phyloP scores from a whole-genome alignment of 2,113 vertebrate genomes.

The Aptenodytes forsteri region DNA sequence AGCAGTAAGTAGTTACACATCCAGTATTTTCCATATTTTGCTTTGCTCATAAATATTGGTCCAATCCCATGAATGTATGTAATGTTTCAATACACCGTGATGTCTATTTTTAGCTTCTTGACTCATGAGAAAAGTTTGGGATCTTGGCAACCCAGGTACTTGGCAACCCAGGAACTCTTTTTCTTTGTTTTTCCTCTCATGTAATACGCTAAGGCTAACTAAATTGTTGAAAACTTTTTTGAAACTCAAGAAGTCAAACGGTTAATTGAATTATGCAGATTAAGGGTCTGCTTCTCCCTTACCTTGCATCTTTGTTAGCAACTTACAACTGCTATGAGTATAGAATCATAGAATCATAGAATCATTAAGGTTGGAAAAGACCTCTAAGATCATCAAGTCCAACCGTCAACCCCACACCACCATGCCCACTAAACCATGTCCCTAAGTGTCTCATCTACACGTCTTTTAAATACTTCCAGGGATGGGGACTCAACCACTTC shows the following conservation, averaged over 20 bases:
- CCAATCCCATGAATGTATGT: background rate
- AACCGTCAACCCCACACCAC: no score
- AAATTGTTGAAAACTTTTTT: background rate
- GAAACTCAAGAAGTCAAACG: background rate
- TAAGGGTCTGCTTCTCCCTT: background rate
- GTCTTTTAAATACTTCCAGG: no score
- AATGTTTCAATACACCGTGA: background rate
- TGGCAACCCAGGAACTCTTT: background rate
- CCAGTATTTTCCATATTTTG: background rate
- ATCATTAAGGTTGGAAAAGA: no score
- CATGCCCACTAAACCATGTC: no score
- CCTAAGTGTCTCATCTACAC: no score
- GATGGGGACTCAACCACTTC: no score
- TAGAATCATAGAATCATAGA: no score
- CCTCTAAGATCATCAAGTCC: no score
- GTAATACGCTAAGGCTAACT: background rate
- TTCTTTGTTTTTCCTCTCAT: background rate
- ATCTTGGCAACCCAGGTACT: background rate
- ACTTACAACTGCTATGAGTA: background rate
- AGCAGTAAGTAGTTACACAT: background rate
- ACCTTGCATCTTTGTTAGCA: background rate
- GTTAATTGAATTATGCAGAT: background rate
- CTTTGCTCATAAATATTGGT: background rate
- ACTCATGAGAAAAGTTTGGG: background rate
- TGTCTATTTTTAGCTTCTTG: background rate